Base-by-base conservation (phyloP, 2,113 vertebrate species). In the Sarotherodon lohbergeri region DNA sequence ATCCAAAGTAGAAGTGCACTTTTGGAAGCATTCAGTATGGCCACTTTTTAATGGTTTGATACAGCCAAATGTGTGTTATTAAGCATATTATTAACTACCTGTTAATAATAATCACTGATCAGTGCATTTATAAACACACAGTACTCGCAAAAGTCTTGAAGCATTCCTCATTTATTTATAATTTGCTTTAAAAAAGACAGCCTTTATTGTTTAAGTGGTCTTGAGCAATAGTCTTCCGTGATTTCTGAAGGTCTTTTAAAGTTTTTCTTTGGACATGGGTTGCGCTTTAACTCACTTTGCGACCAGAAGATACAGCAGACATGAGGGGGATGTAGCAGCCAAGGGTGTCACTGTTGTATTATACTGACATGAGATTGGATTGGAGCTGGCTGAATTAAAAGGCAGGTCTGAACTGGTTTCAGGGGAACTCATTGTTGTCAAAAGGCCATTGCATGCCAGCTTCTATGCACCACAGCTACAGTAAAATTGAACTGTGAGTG, bases 371-470 rank as follows among this genome's bases (percentile, higher is more conserved):
- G 68, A 92, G 85, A 84, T 11, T 73, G 22, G 68, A 73, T 46
- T 73, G 86, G 14, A 4, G 83, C 14, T 59, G 82, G 79, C 54
- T 22, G 24, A 29, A 16, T 94, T 94, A 95, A 94, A 94, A 92
- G 93, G 89, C 43, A 84, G 12, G 90, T 57, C 76, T 10, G 36
- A 9, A 1, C 71, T 8, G 22, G 10, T 57, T 59, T 12, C 48
- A 81, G 14, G 71, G 54, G 80, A 73, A 76, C 82, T 78, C 55
- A 11, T 29, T 85, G 9, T 32, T 86, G 5, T 41, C 10, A 5
- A 39, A 54, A 80, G 3, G 27, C 5, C 61, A 11, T 3, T 6
- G 8, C 4, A 4, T 11, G 3, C 1, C 6, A 19, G 11, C 34
- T 4, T 59, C 4, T 11, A 4, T 61, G 46, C 11, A 27, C 8